phyloP scores from a whole-genome alignment of 2,888 invertebrate genomes.

The Melanchra persicariae region DNA sequence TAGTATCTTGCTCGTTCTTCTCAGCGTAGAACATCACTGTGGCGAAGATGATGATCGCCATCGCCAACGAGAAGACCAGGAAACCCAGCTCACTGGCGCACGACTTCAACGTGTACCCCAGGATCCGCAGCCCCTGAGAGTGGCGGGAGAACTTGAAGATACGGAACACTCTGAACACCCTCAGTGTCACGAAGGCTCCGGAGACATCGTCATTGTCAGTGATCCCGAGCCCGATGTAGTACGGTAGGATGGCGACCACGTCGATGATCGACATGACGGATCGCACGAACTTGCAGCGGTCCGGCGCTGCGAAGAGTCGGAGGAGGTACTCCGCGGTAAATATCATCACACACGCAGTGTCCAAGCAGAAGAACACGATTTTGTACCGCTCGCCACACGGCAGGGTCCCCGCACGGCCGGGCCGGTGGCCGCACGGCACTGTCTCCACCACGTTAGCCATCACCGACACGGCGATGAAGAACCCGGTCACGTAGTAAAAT shows the following conservation, averaged over 20 bases:
- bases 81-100: conserved; percentile 99
- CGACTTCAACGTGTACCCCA: conserved; percentile 99
- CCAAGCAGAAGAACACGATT: conserved; percentile 99
- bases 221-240: conserved; percentile 99
- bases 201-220: conserved; percentile 99
- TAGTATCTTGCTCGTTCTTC: conserved; percentile 99
- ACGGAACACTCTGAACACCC: conserved; percentile 99
- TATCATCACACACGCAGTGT: conserved; percentile 99
- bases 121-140: conserved; percentile 99
- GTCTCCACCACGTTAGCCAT: conserved; percentile 99
- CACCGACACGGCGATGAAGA: conserved; percentile 99
- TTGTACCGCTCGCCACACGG: conserved; percentile 99
- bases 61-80: conserved; percentile 99
- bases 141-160: conserved; percentile 99
- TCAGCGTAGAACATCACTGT: conserved; percentile 99
- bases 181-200: conserved; percentile 99
- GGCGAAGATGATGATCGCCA: conserved; percentile 99
- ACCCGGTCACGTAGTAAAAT: conserved; percentile 99
- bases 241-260: conserved; percentile 99
- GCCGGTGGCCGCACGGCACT: conserved; percentile 97
- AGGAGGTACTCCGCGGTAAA: conserved; percentile 99
- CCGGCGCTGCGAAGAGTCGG: conserved; percentile 99
- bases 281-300: conserved; percentile 98
- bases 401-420: conserved; percentile 96
- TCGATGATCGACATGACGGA: conserved; percentile 99